phyloP scores from a whole-genome alignment of 2,888 invertebrate species.

The Stenoptilia bipunctidactyla region DNA sequence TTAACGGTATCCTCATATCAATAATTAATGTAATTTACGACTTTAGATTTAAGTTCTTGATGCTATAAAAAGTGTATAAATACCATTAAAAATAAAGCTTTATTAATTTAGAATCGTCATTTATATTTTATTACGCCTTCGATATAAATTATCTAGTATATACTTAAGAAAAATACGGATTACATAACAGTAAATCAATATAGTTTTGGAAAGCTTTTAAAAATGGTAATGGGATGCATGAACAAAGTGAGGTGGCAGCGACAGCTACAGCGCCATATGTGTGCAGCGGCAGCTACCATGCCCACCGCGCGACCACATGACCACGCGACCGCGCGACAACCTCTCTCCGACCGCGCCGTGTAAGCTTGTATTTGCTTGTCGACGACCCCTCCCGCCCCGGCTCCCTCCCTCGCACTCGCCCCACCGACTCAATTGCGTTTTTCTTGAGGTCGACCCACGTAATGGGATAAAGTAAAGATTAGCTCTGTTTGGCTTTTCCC shows the following conservation, averaged over 20 bases:
- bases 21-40: too few species aligned
- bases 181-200: too few species aligned
- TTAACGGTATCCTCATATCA: too few species aligned
- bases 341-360: constrained; percentile 49
- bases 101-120: too few species aligned
- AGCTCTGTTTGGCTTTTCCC: constrained; percentile 48
- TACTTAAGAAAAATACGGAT: too few species aligned
- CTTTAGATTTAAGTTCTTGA: too few species aligned
- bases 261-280: constrained; percentile 19
- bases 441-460: constrained; percentile 57
- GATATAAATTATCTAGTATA: too few species aligned
- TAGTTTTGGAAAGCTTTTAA: too few species aligned
- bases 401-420: constrained; percentile 23
- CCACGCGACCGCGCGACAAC: constrained; percentile 33
- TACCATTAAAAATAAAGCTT: too few species aligned
- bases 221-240: constrained; percentile 17
- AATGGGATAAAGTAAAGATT: constrained; percentile 63
- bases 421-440: constrained; percentile 56
- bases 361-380: constrained; percentile 51
- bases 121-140: too few species aligned
- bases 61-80: too few species aligned
- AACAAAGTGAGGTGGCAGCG: constrained; percentile 5
- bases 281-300: too few species aligned
- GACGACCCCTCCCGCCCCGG: constrained; percentile 21
- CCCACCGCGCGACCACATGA: constrained; percentile 19